phyloP scores from a whole-genome alignment of 2,797 vertebrate genomes.

The Hipposideros larvatus region DNA sequence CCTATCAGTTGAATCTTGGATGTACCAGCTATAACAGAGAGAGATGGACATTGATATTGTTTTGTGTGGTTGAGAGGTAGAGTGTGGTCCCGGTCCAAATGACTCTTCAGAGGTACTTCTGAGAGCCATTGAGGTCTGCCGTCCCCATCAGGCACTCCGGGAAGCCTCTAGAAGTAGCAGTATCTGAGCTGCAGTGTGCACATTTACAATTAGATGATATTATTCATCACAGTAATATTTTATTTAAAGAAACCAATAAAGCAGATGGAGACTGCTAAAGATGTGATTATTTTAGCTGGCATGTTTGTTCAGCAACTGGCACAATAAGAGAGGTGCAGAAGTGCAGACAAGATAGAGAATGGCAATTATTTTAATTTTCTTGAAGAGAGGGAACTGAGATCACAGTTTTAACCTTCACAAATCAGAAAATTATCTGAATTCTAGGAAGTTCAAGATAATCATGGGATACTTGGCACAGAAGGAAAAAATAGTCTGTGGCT shows the following conservation, averaged over 20 bases:
- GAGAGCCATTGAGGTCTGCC: conserved; percentile 14
- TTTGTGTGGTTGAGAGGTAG: conserved; percentile 10
- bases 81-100: background rate
- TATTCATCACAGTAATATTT: conserved; percentile 78
- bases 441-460: conserved; percentile 66
- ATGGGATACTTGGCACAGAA: background rate
- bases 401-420: conserved; percentile 73
- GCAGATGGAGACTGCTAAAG: conserved; percentile 73
- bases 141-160: conserved; percentile 4
- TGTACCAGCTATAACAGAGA: background rate
- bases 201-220: conserved; percentile 70
- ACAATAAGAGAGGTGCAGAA: conserved; percentile 40
- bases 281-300: conserved; percentile 69
- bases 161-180: conserved; percentile 49
- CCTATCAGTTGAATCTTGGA: background rate
- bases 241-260: conserved; percentile 81
- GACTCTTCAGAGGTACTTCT: conserved; percentile 1
- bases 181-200: conserved; percentile 26
- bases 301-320: conserved; percentile 70
- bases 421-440: conserved; percentile 61
- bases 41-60: background rate
- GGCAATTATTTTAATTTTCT: conserved; percentile 75
- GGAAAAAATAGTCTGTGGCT: background rate
- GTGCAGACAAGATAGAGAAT: conserved; percentile 58
- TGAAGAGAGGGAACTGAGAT: conserved; percentile 37